Evolutionary conservation across 2,888 invertebrate genomes (phyloP).

Genomic region (Rotaria sp.): DNA sequence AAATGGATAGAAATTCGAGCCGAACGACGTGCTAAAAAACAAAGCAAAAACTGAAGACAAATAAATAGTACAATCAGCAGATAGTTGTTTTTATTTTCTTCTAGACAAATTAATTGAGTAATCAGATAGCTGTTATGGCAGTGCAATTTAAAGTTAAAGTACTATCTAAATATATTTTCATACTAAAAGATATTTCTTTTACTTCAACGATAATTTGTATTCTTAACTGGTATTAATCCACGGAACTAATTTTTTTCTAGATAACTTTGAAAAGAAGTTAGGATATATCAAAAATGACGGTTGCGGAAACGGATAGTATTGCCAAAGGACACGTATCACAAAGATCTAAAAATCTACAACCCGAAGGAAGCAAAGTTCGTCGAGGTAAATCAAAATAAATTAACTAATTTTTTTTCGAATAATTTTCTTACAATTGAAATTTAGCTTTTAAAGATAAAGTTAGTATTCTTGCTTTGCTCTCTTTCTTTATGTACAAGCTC

Average conservation of each 20-base stretch:
- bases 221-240: no score
- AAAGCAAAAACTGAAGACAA: background rate
- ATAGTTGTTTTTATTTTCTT: background rate
- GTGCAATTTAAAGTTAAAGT: slow-evolving; percentile 47
- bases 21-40: background rate
- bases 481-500: background rate
- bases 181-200: no score
- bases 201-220: no score
- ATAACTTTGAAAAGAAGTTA: no score
- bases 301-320: background rate
- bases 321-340: background rate
- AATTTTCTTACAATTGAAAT: background rate
- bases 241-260: no score
- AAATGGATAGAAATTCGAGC: background rate
- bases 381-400: background rate
- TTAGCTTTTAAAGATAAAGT: background rate
- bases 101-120: slow-evolving; percentile 45
- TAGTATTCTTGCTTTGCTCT: background rate
- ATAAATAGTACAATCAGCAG: background rate
- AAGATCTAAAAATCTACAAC: background rate
- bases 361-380: background rate
- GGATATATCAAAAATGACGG: background rate
- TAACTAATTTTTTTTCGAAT: background rate
- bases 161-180: no score
- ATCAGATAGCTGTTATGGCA: slow-evolving; percentile 57